Evolutionary conservation across 2,113 vertebrate genomes (phyloP), one percentile per base, ranked within the genome.

Genomic region (Scophthalmus maximus): DNA sequence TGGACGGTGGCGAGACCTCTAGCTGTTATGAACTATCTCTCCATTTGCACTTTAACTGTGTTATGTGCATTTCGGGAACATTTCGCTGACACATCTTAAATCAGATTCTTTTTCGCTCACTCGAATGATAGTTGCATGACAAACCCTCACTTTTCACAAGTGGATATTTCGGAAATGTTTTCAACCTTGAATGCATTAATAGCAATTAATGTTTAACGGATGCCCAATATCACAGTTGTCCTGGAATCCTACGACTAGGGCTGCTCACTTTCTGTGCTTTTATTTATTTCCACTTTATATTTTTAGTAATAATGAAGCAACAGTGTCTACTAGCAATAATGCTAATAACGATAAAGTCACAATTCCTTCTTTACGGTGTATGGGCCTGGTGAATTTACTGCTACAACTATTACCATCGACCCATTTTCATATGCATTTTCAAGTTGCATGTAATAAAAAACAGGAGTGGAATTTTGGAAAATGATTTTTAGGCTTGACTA

Each of bases 11-110:
- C 14, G 59, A 79, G 87, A 90, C 91, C 87, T 87, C 84, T 64
- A 88, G 91, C 84, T 85, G 89, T 91, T 91, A 87, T 76, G 30
- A 79, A 85, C 78, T 82, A 86, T 90, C 87, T 81, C 67, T 47
- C 26, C 8, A 20, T 84, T 79, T 77, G 59, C 80, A 88, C 83
- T 91, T 90, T 82, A 86, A 80, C 63, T 62, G 57, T 65, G 57
- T 71, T 79, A 53, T 53, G 68, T 52, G 44, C 63, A 74, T 60
- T 62, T 5, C 44, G 63, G 63, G 62, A 76, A 56, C 71, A 71
- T 71, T 50, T 18, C 27, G 6, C 30, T 57, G 25, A 52, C 10
- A 10, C 30, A 74, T 87, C 61, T 72, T 58, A 74, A 71, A 78
- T 84, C 57, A 46, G 57, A 22, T 55, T 30, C 15, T 55, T 55